Evolutionary conservation across 2,888 invertebrate genomes (phyloP).

Genomic region (Diaprepes abbreviatus): DNA sequence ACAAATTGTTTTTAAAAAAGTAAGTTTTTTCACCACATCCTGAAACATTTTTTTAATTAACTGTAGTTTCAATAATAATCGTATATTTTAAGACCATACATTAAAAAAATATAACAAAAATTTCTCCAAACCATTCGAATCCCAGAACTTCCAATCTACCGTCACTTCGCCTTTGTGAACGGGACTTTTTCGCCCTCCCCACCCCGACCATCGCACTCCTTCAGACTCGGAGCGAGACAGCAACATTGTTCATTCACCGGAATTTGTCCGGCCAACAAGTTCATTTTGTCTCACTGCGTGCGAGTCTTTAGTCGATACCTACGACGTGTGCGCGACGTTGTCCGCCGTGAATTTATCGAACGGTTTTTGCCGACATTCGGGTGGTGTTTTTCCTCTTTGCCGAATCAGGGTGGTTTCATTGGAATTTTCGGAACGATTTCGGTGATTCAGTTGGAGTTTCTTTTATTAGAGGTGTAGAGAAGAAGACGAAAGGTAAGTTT

Average conservation of each 20-base stretch:
- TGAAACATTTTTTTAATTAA: too few species aligned
- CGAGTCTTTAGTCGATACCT: neutral
- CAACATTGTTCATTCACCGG: conserved; percentile 20
- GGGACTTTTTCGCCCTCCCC: conserved; percentile 19
- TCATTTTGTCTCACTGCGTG: conserved; percentile 19
- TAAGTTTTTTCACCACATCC: too few species aligned
- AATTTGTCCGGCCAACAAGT: conserved; percentile 6
- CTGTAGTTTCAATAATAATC: too few species aligned
- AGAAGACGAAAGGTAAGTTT: neutral
- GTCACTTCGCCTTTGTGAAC: conserved; percentile 13
- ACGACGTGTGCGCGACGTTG: neutral
- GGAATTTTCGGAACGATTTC: neutral
- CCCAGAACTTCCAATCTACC: neutral
- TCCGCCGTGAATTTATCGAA: conserved; percentile 5
- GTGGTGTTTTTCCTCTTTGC: conserved; percentile 21
- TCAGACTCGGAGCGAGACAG: neutral
- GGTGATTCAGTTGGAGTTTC: conserved; percentile 10
- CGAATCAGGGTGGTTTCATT: conserved; percentile 12
- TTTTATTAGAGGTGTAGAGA: neutral
- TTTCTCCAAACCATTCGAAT: neutral
- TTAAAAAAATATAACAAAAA: too few species aligned
- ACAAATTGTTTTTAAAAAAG: too few species aligned
- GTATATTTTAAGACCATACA: too few species aligned
- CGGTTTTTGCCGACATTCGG: conserved; percentile 16
- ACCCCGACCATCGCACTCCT: neutral